Evolutionary conservation across 1,140 invertebrate species (phyloP), one percentile per base, ranked within the genome.

Genomic region (Coenobita brevimanus): DNA sequence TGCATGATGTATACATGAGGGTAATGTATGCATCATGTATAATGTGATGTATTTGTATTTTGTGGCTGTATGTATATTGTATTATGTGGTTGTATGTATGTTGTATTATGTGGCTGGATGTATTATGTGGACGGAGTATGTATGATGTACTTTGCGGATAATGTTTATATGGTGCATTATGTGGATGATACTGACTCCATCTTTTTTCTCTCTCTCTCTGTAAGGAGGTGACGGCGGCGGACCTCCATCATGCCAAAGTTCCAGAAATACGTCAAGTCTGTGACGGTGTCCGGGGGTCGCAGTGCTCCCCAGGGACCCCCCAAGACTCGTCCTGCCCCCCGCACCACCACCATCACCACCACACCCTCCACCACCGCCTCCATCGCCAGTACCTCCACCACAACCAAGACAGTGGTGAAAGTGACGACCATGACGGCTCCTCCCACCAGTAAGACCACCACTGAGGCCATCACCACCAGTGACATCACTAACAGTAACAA

Each of bases 191-290:
- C n/a, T n/a, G n/a, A n/a, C n/a, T n/a, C n/a, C n/a, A n/a, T n/a
- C n/a, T n/a, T n/a, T n/a, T n/a, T n/a, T n/a, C n/a, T n/a, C n/a
- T n/a, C n/a, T n/a, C n/a, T n/a, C n/a, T n/a, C n/a, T 30, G 17
- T 24, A 43, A 76, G 54, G 30, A 85, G 82, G 50, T 64, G 78
- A 81, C 21, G 78, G 27, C 36, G 33, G 54, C 54, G 2, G 73
- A 36, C 27, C 50, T n/a, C 15, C 17, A 78, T 17, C 54, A 85
- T 85, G 82, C 82, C 82, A 0, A 85, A 85, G 82, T 76, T 85
- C 21, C 82, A 85, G 33, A 85, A 85, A 57, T 85, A 76, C 30
- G 78, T 64, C 57, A 85, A 85, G 57, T 60, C 73, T 3, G 69
- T 71, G 21, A 57, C 54, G 21, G 43, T 15, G 43, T 38, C 38